Conservation (phyloP, 2,797 vertebrate species). For the Molossus alvarezi region DNA sequence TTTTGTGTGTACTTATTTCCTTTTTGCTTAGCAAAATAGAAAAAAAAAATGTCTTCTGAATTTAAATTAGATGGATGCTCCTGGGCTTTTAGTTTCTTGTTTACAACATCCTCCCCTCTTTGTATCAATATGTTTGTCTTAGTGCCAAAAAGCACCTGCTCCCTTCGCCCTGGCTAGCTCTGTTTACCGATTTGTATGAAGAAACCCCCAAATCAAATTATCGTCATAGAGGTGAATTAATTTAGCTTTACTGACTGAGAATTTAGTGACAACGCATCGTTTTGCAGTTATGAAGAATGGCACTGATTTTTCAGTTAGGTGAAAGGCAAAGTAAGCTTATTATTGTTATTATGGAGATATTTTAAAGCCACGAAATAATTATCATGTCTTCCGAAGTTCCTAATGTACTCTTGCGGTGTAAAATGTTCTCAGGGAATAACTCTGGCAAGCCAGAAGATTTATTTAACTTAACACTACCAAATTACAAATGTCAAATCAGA, state of each 20-base stretch:
- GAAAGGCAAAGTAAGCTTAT: conserved; percentile 64
- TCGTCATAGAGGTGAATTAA: conserved; percentile 60
- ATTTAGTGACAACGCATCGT: conserved; percentile 38
- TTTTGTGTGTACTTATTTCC: conserved; percentile 24
- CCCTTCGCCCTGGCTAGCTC: conserved; percentile 16
- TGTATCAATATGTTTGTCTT: conserved; percentile 49
- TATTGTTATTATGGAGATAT: conserved; percentile 44
- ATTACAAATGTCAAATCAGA: conserved; percentile 68
- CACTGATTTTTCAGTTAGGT: conserved; percentile 30
- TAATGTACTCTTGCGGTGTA: neutral
- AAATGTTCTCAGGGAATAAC: conserved; percentile 51
- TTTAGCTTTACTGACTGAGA: conserved; percentile 60
- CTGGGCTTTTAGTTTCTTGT: conserved; percentile 58
- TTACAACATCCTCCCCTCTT: conserved; percentile 61
- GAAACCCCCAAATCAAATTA: conserved; percentile 55
- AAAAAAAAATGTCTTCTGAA: conserved; percentile 20
- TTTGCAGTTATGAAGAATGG: conserved; percentile 64
- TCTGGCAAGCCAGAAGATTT: conserved; percentile 74
- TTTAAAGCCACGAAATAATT: conserved; percentile 56
- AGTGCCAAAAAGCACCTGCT: conserved; percentile 17
- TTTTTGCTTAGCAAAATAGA: neutral
- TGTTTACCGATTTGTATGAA: conserved; percentile 56
- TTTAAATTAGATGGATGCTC: conserved; percentile 57
- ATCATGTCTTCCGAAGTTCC: conserved; percentile 62
- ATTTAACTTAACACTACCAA: conserved; percentile 73